Conservation (phyloP, 2,113 vertebrate species). For the Hippocampus guttulatus region DNA sequence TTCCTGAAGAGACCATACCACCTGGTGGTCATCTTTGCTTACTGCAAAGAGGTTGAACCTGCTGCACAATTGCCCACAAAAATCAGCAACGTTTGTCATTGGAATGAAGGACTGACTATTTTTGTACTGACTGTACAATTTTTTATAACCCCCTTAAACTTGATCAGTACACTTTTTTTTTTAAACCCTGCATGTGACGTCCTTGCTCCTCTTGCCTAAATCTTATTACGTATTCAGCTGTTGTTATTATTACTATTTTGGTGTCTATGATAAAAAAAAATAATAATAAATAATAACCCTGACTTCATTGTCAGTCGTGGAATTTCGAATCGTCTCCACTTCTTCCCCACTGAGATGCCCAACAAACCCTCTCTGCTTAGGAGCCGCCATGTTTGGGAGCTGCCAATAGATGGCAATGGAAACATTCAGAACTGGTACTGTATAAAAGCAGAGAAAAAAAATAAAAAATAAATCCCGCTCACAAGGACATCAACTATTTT, state of each 20-base stretch:
- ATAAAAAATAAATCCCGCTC: too few relatives aligned
- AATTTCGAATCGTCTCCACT: too few relatives aligned
- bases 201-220: too few relatives aligned
- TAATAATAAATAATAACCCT: too few relatives aligned
- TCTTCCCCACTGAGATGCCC: too few relatives aligned
- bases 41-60: constrained; percentile 33
- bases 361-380: too few relatives aligned
- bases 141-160: not conserved
- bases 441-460: not conserved
- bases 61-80: not conserved
- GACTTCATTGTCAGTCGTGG: too few relatives aligned
- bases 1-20: constrained; percentile 57
- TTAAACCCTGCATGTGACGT: too few relatives aligned
- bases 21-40: constrained; percentile 51
- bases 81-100: not conserved
- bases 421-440: constrained; percentile 1
- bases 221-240: too few relatives aligned
- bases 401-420: constrained; percentile 39
- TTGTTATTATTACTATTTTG: not conserved
- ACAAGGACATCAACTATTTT: not conserved
- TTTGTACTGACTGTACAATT: not conserved
- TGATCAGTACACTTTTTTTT: not conserved
- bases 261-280: not conserved
- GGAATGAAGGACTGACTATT: not conserved
- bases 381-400: constrained; percentile 10